Evolutionary conservation across 2,888 invertebrate species (phyloP), one percentile per base, ranked within the genome.

Genomic region (Cecidostiba fungosa): DNA sequence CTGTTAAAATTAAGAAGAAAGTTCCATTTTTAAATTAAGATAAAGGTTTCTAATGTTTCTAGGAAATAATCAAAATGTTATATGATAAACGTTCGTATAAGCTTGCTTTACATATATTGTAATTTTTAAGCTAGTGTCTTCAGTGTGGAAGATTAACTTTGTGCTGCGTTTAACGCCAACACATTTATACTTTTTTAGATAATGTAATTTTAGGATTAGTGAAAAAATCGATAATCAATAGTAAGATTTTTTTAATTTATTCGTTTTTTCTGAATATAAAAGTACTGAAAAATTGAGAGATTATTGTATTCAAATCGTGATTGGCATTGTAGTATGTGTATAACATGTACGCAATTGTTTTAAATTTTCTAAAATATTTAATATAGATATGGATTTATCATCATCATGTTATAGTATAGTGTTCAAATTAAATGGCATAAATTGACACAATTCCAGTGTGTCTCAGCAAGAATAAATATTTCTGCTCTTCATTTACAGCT

Each of bases 21-120:
- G 29, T 66, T 59, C 54, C 54, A 59, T 59, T 8, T 59, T 59
- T n/a, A 59, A 54, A 54, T 54, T 54, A 54, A 54, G 54, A 19
- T n/a, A 54, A 54, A 54, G 54, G 54, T 54, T 54, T 54, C 54
- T 54, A 54, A 54, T 54, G 8, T 54, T 54, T 19, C 54, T 54
- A 54, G 23, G n/a, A 23, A n/a, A 59, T 8, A n/a, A 59, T 59
- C 54, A 59, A 59, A 23, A 59, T 8, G 6, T 59, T 59, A 59
- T 59, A 59, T 59, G n/a, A 59, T 59, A n/a, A n/a, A 59, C 23
- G 54, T n/a, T 19, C 8, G 54, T n/a, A 59, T 19, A 50, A 50
- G 3, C 50, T n/a, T n/a, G 54, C 54, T 59, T 59, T 8, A 59
- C 54, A n/a, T n/a, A 8, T 59, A 59, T 59, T 54, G n/a, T 54